Evolutionary conservation across 1,140 invertebrate species (phyloP), one percentile per base, ranked within the genome.

Genomic region (Drosophila gunungcola): DNA sequence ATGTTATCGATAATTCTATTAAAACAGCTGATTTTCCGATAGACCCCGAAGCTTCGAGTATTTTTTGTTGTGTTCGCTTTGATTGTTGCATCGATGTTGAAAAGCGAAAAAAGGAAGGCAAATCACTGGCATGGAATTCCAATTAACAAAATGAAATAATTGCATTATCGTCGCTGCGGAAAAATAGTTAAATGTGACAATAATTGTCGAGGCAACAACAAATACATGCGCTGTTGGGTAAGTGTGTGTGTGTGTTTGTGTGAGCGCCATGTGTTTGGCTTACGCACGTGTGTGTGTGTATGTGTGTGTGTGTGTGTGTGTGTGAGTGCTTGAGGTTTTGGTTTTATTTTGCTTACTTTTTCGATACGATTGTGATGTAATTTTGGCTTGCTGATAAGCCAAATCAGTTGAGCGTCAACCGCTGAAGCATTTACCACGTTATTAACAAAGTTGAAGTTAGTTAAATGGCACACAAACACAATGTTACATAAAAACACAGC

Each of bases 361-460:
- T 53, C 41, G 46, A 48, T 57, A 29, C 39, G 41, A 67, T 52
- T 60, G 77, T 83, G 80, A 83, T 83, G 80, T 83, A 83, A 83
- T 83, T 82, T 53, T 54, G 43, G 9, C 3, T 29, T 29, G 41
- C 13, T 76, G 64, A 85, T 80, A 73, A 75, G 41, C 57, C 41
- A 51, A 62, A 52, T 43, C 39, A 69, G 42, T 36, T 39, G 57
- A 49, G 45, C 34, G 12, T 36, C 43, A 48, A 48, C 42, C 29
- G 45, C 42, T 16, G 38, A 4, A n/a, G 48, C 48, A 34, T 51
- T 51, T 34, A 46, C n/a, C 12, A 27, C 29, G 21, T 2, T 38
- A 43, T 21, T 52, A 21, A n/a, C 38, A 32, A 29, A n/a, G 38
- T 13, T 32, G 32, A 38, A 49, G 25, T 65, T 49, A 25, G 34